Conservation (phyloP, 2,888 invertebrate genomes). For the Agriopis leucophaearia region DNA sequence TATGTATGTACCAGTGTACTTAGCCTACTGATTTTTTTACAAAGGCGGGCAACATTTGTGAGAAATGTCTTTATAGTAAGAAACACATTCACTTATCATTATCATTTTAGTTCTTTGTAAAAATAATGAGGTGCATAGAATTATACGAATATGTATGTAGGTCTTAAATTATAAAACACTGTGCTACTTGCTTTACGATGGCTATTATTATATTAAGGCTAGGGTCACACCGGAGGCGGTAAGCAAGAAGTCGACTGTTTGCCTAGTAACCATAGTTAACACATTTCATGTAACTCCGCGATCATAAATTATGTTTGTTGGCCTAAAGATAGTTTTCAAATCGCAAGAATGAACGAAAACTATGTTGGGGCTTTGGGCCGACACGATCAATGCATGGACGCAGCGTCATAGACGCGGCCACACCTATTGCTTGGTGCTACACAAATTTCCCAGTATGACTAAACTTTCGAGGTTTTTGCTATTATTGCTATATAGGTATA, state of each 20-base stretch:
- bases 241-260: neutral
- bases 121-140: conserved; percentile 37
- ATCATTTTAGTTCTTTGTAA: neutral
- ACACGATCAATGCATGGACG: too few relatives aligned
- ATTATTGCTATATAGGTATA: neutral
- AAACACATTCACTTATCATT: conserved; percentile 13
- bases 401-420: neutral
- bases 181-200: conserved; percentile 35
- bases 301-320: too few relatives aligned
- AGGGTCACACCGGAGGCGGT: conserved; percentile 1
- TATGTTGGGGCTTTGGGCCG: too few relatives aligned
- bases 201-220: neutral
- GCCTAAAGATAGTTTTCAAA: too few relatives aligned
- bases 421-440: neutral
- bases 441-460: too few relatives aligned
- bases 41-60: neutral
- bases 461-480: too few relatives aligned
- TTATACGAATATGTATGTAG: conserved; percentile 24
- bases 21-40: neutral
- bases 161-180: conserved; percentile 33
- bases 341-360: too few relatives aligned
- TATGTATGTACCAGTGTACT: conserved; percentile 7
- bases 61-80: neutral
- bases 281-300: neutral
- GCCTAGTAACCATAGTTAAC: neutral